phyloP scores from a whole-genome alignment of 92 coral and sea anemone genomes.

The Bergia sp. region DNA sequence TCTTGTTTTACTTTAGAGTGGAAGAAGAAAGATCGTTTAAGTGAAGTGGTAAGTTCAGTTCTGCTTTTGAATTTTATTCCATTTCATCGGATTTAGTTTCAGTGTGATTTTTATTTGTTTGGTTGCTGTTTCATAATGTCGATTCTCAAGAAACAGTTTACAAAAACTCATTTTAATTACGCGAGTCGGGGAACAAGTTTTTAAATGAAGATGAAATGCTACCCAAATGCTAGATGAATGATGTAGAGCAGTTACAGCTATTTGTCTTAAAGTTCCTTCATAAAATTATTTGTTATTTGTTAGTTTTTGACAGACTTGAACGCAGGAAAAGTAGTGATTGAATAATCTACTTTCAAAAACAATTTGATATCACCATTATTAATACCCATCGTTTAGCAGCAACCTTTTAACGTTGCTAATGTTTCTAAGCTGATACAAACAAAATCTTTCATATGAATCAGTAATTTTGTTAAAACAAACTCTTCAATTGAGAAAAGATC shows the following conservation, averaged over 20 bases:
- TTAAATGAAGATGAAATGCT: too few relatives aligned
- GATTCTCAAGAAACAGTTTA: neutral
- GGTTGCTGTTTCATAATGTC: neutral
- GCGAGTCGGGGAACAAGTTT: neutral
- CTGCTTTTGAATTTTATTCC: neutral
- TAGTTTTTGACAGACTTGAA: too few relatives aligned
- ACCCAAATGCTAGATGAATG: neutral
- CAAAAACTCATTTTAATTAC: neutral
- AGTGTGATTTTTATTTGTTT: neutral
- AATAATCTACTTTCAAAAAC: neutral
- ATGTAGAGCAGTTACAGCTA: too few relatives aligned
- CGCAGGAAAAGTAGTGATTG: neutral
- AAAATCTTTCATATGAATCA: neutral
- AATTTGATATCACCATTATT: neutral
- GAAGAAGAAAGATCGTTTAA: neutral
- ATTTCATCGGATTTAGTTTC: neutral
- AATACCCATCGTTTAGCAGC: neutral
- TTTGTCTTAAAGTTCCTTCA: neutral
- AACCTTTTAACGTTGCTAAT: too few relatives aligned
- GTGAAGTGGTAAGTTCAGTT: neutral
- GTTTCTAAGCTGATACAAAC: too few relatives aligned
- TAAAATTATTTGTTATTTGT: too few relatives aligned
- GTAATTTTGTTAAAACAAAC: neutral
- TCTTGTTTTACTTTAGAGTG: neutral
- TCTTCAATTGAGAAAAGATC: neutral